Conservation (phyloP, 1,140 invertebrate species). For the Drosophila nigromelanica region DNA sequence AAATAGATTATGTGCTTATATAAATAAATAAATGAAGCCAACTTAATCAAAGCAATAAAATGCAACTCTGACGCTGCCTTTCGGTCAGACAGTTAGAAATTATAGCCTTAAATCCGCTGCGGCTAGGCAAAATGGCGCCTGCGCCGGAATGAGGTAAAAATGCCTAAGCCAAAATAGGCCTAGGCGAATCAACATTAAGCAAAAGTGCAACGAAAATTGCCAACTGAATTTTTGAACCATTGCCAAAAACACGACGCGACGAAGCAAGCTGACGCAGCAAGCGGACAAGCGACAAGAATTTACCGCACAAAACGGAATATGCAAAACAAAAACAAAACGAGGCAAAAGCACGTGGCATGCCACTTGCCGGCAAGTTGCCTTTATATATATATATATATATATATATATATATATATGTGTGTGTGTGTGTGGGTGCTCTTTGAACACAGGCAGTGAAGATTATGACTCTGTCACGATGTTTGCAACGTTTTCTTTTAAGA, state of each 20-base stretch:
- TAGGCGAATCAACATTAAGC: constrained; percentile 77
- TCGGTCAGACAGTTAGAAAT: constrained; percentile 6
- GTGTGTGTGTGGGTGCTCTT: constrained; percentile 7
- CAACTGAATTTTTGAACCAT: constrained; percentile 49
- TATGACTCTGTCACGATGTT: constrained; percentile 21
- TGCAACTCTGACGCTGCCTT: not conserved
- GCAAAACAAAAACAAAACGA: constrained; percentile 58
- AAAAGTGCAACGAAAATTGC: constrained; percentile 62
- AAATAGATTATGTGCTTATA: constrained; percentile 37
- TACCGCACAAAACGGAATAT: constrained; percentile 43
- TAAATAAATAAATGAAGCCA: constrained; percentile 25
- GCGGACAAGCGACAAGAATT: constrained; percentile 19
- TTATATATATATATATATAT: constrained; percentile 2
- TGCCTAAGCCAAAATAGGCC: constrained; percentile 62
- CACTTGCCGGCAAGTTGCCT: constrained; percentile 35
- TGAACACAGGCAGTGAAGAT: not conserved
- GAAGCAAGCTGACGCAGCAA: constrained; percentile 51
- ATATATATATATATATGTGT: constrained; percentile 6
- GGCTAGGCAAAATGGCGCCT: constrained; percentile 58
- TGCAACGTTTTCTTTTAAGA: not conserved
- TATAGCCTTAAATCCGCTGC: constrained; percentile 1
- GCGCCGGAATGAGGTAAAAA: constrained; percentile 47
- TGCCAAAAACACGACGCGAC: constrained; percentile 63
- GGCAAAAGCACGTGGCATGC: constrained; percentile 44
- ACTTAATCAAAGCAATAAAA: constrained; percentile 34